These are phyloP conservation scores for Heliconius nattereri DNA, from an alignment of 1,140 invertebrate species.

Conservation along the genomic window DNA sequence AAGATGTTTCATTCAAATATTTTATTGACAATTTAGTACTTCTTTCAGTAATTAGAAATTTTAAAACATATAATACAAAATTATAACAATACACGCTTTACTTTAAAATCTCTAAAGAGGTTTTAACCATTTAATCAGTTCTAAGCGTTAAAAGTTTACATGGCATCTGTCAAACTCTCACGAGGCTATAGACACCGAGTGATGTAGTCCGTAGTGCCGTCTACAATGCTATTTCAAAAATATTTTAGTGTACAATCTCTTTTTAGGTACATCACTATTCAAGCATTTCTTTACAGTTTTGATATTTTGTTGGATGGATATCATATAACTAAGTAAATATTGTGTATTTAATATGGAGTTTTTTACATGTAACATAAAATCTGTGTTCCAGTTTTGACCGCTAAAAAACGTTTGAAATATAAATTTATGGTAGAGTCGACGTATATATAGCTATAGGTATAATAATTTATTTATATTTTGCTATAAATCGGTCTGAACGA, in stretches of 20 bases:
- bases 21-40: background rate
- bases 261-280: background rate
- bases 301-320: background rate
- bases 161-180: constrained; percentile 10
- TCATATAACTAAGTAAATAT: background rate
- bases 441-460: background rate
- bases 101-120: background rate
- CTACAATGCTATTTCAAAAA: background rate
- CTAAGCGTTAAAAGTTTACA: constrained; percentile 12
- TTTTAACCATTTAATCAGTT: background rate
- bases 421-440: background rate
- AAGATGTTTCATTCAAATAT: background rate
- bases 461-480: constrained; percentile 12
- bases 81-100: background rate
- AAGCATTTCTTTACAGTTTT: background rate
- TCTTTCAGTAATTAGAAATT: background rate
- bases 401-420: too few relatives aligned
- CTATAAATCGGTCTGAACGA: background rate
- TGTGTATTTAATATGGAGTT: background rate
- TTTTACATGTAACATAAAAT: background rate
- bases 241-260: background rate
- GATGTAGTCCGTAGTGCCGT: background rate
- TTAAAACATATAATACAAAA: background rate
- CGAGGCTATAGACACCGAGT: constrained; percentile 12
- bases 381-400: background rate